Base-by-base conservation (phyloP, 2,797 vertebrate species). In the Ficedula albicollis region DNA sequence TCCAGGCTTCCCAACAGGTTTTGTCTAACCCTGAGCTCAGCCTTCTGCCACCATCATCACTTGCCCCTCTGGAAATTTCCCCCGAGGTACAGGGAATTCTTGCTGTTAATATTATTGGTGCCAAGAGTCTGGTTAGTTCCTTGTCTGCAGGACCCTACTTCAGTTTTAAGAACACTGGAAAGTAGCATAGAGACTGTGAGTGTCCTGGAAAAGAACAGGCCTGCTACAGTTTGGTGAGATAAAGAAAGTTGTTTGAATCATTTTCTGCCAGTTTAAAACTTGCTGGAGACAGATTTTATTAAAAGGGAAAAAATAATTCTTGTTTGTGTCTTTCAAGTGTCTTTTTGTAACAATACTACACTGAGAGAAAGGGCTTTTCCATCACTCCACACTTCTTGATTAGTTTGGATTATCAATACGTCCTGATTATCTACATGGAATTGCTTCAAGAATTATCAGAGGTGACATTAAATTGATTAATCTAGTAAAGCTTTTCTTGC, bases 381-480 rank as follows among this genome's bases (percentile, higher is more conserved):
- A 64, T 95, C 86, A 74, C 79, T 93, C 88, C 69, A 83, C 64
- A 80, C 38, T 41, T 85, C 79, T 91, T 89, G 81, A 94, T 97
- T 96, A 90, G 75, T 74, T 56, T 80, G 84, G 93, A 96, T 98
- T 97, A 96, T 96, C 93, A 87, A 95, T 89, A 91, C 60, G 90
- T 96, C 87, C 90, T 96, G 94, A 96, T 97, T 91, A 97, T 90
- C 83, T 85, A 62, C 58, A 73, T 79, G 73, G 87, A 95, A 82
- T 95, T 94, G 72, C 88, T 90, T 95, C 73, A 91, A 93, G 88
- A 92, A 89, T 88, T 91, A 93, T 95, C 94, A 92, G 92, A 97
- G 95, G 91, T 93, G 86, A 89, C 79, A 55, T 91, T 94, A 96
- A 96, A 97, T 96, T 95, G 96, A 97, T 97, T 96, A 90, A 97